These are phyloP conservation scores for Ophion slaviceki DNA, from an alignment of 2,888 invertebrate genomes.

Conservation along the genomic window DNA sequence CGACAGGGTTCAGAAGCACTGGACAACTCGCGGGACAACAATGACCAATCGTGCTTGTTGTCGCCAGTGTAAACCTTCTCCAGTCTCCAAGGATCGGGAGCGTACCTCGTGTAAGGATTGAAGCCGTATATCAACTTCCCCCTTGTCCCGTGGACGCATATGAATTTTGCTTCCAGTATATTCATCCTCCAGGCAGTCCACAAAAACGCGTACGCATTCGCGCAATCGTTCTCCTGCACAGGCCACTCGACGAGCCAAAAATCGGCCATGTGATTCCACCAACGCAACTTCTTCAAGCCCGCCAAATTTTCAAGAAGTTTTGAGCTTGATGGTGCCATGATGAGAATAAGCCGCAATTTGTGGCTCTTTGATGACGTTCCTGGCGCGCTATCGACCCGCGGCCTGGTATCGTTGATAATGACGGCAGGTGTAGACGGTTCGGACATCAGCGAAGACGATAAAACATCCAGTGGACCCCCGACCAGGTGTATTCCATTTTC, in stretches of 20 bases:
- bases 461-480: constrained; percentile 2
- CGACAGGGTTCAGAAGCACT: constrained; percentile 7
- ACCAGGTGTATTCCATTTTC: constrained; percentile 4
- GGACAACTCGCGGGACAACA: constrained; percentile 9
- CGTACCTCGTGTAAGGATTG: constrained; percentile 65
- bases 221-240: constrained; percentile 46
- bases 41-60: constrained; percentile 36
- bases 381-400: neutral
- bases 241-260: constrained; percentile 58
- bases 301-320: neutral
- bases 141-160: constrained; percentile 57
- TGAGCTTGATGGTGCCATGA: neutral
- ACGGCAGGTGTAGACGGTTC: neutral
- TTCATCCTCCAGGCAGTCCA: constrained; percentile 62
- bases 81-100: constrained; percentile 61
- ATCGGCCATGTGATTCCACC: constrained; percentile 68
- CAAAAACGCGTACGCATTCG: constrained; percentile 57
- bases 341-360: constrained; percentile 23
- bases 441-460: constrained; percentile 4
- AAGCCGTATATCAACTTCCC: constrained; percentile 62
- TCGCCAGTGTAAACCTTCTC: constrained; percentile 6
- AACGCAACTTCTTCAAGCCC: constrained; percentile 50
- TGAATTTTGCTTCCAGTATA: constrained; percentile 61
- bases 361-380: neutral
- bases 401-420: constrained; percentile 6